Evolutionary conservation across 2,888 invertebrate species (phyloP).

Genomic region (Drosophila longiperda): DNA sequence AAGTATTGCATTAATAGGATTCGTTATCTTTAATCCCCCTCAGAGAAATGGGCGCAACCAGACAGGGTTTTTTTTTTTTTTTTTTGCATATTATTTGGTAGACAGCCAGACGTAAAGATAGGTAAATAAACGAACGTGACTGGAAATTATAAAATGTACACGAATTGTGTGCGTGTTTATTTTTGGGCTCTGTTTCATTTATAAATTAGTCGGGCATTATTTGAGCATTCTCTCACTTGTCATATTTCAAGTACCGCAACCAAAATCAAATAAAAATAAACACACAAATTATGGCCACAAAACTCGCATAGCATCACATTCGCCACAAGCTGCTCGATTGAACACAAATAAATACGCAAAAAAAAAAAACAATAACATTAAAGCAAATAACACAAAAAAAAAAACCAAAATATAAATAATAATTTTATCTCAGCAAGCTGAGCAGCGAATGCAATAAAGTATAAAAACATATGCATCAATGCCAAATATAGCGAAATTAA

Average conservation of each 20-base stretch:
- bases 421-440: constrained; percentile 8
- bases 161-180: constrained; percentile 58
- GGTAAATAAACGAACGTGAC: constrained; percentile 68
- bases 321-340: constrained; percentile 13
- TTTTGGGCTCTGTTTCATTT: constrained; percentile 36
- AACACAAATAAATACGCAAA: constrained; percentile 8
- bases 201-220: constrained; percentile 29
- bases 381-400: not conserved
- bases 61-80: not conserved
- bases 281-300: constrained; percentile 6
- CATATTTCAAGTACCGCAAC: constrained; percentile 17
- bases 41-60: not conserved
- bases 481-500: constrained; percentile 10
- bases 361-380: not conserved
- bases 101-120: constrained; percentile 26
- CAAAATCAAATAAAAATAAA: not conserved
- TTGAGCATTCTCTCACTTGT: constrained; percentile 22
- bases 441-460: constrained; percentile 3
- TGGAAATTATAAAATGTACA: constrained; percentile 69
- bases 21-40: not conserved
- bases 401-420: not conserved
- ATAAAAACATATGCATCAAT: not conserved
- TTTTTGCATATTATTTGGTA: too few relatives aligned
- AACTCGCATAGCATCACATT: constrained; percentile 19
- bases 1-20: not conserved